These are phyloP conservation scores for Corvus moneduloides DNA, from an alignment of 2,113 vertebrate species.

Conservation along the genomic window DNA sequence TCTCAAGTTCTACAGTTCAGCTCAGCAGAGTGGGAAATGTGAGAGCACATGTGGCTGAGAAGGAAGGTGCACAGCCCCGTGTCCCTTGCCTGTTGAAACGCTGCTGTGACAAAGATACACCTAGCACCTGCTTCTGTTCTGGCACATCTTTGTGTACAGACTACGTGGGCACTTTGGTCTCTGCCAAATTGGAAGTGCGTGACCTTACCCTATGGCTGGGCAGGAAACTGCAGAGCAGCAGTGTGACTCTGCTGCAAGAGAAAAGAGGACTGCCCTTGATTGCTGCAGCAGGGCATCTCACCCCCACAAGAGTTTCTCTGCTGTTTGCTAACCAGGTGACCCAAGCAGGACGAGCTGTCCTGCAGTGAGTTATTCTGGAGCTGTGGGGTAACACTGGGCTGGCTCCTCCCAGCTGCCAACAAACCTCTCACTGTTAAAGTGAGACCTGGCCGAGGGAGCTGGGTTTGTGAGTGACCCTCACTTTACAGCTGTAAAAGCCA, in stretches of 20 bases:
- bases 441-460: neutral
- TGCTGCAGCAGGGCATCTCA: neutral
- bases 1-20: neutral
- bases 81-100: neutral
- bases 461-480: accelerated
- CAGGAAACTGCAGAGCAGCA: neutral
- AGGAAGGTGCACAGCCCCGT: neutral
- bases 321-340: too few species aligned
- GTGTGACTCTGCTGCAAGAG: neutral
- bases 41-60: neutral
- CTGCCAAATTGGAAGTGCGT: neutral
- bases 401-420: neutral
- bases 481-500: neutral
- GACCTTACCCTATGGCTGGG: neutral
- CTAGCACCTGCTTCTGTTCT: neutral
- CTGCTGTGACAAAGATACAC: neutral
- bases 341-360: neutral
- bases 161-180: too few species aligned
- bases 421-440: neutral
- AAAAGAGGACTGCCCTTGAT: too few species aligned
- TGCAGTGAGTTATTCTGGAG: neutral
- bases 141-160: neutral
- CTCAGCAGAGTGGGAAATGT: neutral
- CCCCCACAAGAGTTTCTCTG: neutral
- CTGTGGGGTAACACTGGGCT: neutral